Percentiles rank a stretch among this genome's conserved stretches.
Evolutionary conservation across 2,113 vertebrate genomes (phyloP).

Genomic region (Trematocara zebra): DNA sequence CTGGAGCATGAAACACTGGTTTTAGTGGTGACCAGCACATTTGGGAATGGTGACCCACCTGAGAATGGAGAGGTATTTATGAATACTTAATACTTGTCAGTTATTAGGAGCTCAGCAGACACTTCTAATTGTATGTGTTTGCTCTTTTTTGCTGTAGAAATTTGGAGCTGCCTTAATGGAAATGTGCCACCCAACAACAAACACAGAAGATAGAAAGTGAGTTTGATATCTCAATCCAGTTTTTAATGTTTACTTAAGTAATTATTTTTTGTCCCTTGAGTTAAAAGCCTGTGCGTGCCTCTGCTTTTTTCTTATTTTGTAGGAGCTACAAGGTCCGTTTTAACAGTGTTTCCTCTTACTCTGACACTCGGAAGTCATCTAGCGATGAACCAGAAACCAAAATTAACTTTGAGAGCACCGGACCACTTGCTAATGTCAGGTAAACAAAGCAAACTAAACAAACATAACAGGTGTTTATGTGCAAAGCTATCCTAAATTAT

Average conservation of each 20-base stretch:
- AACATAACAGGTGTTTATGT: neutral
- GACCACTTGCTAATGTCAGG: conserved; percentile 95
- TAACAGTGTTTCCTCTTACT: conserved; percentile 96
- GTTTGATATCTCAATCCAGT: conserved; percentile 16
- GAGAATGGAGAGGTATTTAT: conserved; percentile 89
- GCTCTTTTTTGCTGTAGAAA: conserved; percentile 76
- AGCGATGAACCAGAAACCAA: conserved; percentile 82
- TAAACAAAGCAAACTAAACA: conserved; percentile 31
- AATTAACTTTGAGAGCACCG: conserved; percentile 92
- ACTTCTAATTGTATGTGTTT: neutral
- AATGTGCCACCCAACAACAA: conserved; percentile 90
- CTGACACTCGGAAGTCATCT: conserved; percentile 87
- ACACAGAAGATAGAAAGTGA: conserved; percentile 91
- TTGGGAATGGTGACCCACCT: conserved; percentile 93
- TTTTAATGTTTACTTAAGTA: neutral
- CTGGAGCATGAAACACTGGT: conserved; percentile 92
- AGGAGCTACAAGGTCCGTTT: conserved; percentile 99
- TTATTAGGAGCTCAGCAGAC: neutral
- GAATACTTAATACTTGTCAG: neutral
- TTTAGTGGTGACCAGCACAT: conserved; percentile 92
- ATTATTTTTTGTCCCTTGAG: neutral
- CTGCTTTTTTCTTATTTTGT: neutral
- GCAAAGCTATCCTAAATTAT: neutral
- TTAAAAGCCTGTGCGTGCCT: neutral
- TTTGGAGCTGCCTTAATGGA: conserved; percentile 94